A percentile compares a stretch with the other conserved stretches of the same genome.
phyloP scores from a whole-genome alignment of 2,797 vertebrate species.

The Protosalanx chinensis region DNA sequence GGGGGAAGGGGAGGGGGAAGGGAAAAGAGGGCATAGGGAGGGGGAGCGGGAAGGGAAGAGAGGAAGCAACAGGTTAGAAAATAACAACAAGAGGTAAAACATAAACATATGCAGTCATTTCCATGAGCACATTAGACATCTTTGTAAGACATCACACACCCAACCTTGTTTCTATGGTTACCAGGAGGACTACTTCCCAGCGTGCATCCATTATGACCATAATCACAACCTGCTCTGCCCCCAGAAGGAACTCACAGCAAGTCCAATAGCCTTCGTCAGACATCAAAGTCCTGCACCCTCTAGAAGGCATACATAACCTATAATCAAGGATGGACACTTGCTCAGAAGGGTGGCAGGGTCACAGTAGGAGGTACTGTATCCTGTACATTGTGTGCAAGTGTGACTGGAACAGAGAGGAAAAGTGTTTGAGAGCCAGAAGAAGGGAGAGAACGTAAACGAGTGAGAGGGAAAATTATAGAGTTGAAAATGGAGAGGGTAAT shows the following conservation, averaged over 20 bases:
- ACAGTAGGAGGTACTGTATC: too few relatives aligned
- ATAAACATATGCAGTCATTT: slow-evolving; percentile 18
- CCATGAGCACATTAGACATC: slow-evolving; percentile 27
- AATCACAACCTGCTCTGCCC: too few relatives aligned
- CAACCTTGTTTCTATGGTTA: background rate
- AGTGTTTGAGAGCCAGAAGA: background rate
- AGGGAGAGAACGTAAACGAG: background rate
- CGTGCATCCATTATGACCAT: background rate
- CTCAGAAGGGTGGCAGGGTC: too few relatives aligned
- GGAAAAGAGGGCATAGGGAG: background rate
- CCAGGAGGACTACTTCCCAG: background rate
- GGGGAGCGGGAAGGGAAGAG: background rate
- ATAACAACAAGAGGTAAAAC: background rate
- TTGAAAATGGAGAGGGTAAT: background rate
- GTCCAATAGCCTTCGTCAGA: background rate
- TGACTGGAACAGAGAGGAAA: background rate
- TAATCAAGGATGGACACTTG: background rate
- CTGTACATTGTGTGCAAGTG: background rate
- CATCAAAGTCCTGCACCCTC: background rate
- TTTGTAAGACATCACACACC: background rate
- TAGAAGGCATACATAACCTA: background rate
- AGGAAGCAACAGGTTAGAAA: slow-evolving; percentile 9
- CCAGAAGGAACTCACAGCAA: too few relatives aligned
- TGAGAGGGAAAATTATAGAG: background rate
- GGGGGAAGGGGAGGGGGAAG: background rate